Evolutionary conservation across 2,888 invertebrate genomes (phyloP), one percentile per base, ranked within the genome.

Genomic region (Diplazon laetatorius): DNA sequence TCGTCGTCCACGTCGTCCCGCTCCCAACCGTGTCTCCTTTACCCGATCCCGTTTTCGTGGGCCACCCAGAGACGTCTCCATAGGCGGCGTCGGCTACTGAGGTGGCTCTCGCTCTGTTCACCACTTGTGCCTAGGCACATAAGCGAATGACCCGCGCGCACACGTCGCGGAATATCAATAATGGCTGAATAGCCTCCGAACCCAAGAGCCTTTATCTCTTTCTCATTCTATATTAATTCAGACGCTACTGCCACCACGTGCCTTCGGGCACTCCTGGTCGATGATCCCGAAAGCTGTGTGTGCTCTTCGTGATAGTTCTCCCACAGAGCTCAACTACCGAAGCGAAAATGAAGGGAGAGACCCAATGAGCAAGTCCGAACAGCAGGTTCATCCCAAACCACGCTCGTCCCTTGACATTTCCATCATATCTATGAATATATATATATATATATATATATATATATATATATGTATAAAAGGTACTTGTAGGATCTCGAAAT

Each of bases 1-100:
- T 78, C 78, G 78, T 78, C 75, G 78, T 78, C 78, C 71, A 75
- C 75, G 71, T 66, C 81, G 76, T 76, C 76, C 74, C 30, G 4
- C 50, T 62, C 71, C 55, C 50, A 50, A 25, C 35, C 74, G 65
- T 30, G 55, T 55, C 55, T 55, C 30, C 30, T 35, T 30, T 16
- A 16, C 30, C 30, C 55, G 55, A 30, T 71, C 70, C 42, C 68
- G 55, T 52, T 63, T 70, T 42, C 63, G 68, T 69, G 52, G 50
- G 30, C 50, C 73, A 22, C n/a, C 63, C n/a, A n/a, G 30, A 71
- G 75, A 78, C 71, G 78, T 72, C 71, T 78, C 60, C 71, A 69
- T 76, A 76, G 35, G 52, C 25, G 30, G 14, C 5, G 4, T 2
- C 50, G n/a, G 22, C 20, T 62, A 70, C 71, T 22, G 66, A 44